Evolutionary conservation across 2,888 invertebrate species (phyloP).

Genomic region (Drosophila quinaria): DNA sequence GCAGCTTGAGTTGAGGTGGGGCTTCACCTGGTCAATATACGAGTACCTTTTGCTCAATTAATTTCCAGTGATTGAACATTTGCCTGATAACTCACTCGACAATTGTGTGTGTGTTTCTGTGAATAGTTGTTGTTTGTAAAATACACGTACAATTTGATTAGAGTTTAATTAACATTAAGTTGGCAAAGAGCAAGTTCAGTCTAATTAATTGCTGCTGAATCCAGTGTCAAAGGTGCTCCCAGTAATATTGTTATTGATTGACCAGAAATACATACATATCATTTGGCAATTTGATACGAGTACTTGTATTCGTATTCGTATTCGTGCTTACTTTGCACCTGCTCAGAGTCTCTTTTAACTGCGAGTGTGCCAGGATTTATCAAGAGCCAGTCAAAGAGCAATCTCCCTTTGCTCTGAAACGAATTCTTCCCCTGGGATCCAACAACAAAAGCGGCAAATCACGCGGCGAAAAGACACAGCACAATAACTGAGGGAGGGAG

Average conservation of each 20-base stretch:
- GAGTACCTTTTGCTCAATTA: constrained; percentile 70
- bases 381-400: constrained; percentile 22
- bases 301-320: not conserved
- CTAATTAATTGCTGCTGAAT: constrained; percentile 22
- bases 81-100: constrained; percentile 53
- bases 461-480: constrained; percentile 48
- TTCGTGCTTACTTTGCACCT: constrained; percentile 27
- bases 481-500: constrained; percentile 16
- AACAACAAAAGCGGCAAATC: constrained; percentile 43
- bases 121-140: not conserved
- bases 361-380: constrained; percentile 14
- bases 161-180: constrained; percentile 60
- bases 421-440: constrained; percentile 43
- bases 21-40: not conserved
- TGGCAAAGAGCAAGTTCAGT: constrained; percentile 3
- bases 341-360: constrained; percentile 6
- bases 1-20: constrained; percentile 16
- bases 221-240: not conserved
- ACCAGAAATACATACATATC: not conserved
- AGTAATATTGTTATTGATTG: constrained; percentile 11
- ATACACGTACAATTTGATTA: constrained; percentile 21
- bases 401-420: constrained; percentile 13
- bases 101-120: not conserved
- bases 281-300: constrained; percentile 1
- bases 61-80: constrained; percentile 76